Base-by-base conservation (phyloP, 2,113 vertebrate genomes). In the Paedocypris sp. region DNA sequence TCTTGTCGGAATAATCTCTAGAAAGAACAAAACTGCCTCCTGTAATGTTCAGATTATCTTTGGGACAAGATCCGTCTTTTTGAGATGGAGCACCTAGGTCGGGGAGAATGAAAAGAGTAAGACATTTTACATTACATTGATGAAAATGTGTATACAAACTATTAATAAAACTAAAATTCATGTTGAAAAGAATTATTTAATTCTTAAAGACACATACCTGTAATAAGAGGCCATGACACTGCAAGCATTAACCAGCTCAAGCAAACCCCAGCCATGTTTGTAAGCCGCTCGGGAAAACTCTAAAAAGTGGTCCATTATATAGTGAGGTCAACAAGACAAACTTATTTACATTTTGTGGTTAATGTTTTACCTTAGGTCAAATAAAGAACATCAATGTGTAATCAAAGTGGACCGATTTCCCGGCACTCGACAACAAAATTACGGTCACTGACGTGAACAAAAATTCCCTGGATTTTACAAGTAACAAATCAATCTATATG, bases 301-400 rank as follows among this genome's bases (percentile, higher is more conserved):
- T 13, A 16, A 12, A 23, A 2, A 9, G 16, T 36, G 48, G 22
- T 32, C 1, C 4, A 15, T 58, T 61, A 57, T 62, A 62, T 23
- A 51, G 43, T 9, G 35, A 25, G 50, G 38, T 29, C 36, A 56
- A 6, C 2, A 4, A 20, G 16, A 23, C 11, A 18, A 22, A 18
- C 41, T 57, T 32, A 28, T 20, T 16, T 15, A 66, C 25, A 62
- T 5, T 7, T 32, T 6, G 25, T 45, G 42, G 76, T 65, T 64
- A 85, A 49, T 82, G 29, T 82, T 85, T 85, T 82, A 82, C 80
- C 39, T 45, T 4, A 52, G n/a, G 29, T 56, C 54, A 82, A 74
- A 68, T 59, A 77, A 69, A 69, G 9, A 56, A n/a, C 42, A 20
- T 39, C 25, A 35, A 20, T 51, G 18, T 25, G 12, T 13, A 43